Conservation (phyloP, 2,888 invertebrate genomes). For the Drosophila tripunctata region DNA sequence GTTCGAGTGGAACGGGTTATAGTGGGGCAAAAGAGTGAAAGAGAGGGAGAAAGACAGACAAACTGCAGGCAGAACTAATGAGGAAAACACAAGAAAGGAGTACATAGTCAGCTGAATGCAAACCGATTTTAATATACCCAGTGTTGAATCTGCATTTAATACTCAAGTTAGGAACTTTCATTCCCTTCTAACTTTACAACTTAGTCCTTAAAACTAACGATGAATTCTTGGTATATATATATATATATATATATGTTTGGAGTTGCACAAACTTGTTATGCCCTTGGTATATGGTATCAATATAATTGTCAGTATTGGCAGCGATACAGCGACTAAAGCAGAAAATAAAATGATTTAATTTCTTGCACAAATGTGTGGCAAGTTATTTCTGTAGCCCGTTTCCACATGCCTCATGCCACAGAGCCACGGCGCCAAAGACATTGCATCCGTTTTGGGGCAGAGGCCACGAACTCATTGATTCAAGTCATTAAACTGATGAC, state of each 20-base stretch:
- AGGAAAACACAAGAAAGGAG: not conserved
- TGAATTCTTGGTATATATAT: no score
- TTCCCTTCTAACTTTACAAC: no score
- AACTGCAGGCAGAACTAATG: constrained; percentile 30
- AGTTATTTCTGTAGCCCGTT: constrained; percentile 24
- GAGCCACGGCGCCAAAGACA: constrained; percentile 1
- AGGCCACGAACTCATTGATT: constrained; percentile 42
- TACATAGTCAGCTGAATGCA: not conserved
- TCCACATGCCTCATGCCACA: not conserved
- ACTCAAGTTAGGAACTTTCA: no score
- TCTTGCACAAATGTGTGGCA: constrained; percentile 37
- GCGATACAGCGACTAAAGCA: not conserved
- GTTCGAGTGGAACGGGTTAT: no score
- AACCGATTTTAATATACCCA: not conserved
- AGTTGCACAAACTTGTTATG: not conserved
- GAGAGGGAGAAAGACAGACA: not conserved
- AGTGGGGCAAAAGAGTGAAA: not conserved
- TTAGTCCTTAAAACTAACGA: no score
- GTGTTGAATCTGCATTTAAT: no score
- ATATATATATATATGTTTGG: no score
- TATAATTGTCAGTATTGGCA: constrained; percentile 17
- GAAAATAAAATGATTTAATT: constrained; percentile 32
- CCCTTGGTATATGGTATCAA: not conserved
- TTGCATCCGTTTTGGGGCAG: not conserved
- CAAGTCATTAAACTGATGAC: constrained; percentile 62